Base-by-base conservation (phyloP, 2,113 vertebrate genomes). In the Ranitomeya imitator region DNA sequence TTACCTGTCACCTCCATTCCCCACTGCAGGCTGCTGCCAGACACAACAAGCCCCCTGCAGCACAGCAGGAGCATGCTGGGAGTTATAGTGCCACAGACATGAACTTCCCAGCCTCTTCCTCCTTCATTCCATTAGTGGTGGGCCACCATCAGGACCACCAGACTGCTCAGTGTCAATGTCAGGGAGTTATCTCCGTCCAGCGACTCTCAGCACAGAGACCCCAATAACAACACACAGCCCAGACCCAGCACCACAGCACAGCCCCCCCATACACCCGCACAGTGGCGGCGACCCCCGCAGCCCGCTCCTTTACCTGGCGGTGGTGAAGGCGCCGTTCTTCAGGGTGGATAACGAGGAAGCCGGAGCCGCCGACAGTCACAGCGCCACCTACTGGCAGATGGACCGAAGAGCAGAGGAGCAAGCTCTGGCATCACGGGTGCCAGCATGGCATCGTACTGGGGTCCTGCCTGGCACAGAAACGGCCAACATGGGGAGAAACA, bases 381-480 rank as follows among this genome's bases (percentile, higher is more conserved):
- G 77, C 86, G 88, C 16, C 5, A 87, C 83, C 85, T 76, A 61
- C 67, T 23, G 86, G 76, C 57, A 87, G 90, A 85, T 57, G 89
- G 67, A 86, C 85, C 74, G 74, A 51, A 65, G 31, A 21, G 85
- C 65, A 26, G 18, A 65, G 6, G 26, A 11, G 0, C 71, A 14
- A 26, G n/a, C 11, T 26, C 23, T 37, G 79, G 57, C 57, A 10
- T 23, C 26, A 0, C 2, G 15, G 6, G n/a, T 31, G 55, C 79
- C 55, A 67, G 60, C 18, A 60, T 67, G 61, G 31, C 81, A 83
- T 12, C 2, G 26, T 15, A 4, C 31, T 10, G 73, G 0, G 37
- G 3, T 5, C 37, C 37, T 45, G 37, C 37, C 37, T 45, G 37
- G 37, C 37, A 45, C 4, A 45, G 37, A 45, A 31, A 45, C 37